A percentile compares a stretch with the other conserved stretches of the same genome.
phyloP scores from a whole-genome alignment of 53 echinoderm and acorn worm species.

The Holothuria scabra region DNA sequence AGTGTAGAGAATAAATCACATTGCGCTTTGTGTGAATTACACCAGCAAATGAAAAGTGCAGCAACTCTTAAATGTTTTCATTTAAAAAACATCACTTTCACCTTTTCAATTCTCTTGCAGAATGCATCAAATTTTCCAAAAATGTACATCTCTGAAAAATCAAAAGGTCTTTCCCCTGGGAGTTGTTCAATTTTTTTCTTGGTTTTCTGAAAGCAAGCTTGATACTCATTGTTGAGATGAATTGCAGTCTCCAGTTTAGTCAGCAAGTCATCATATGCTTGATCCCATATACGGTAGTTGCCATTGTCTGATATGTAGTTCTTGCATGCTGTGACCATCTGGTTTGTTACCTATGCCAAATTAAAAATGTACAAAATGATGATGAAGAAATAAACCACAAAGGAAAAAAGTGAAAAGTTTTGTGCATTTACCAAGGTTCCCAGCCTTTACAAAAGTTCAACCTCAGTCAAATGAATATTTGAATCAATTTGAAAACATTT shows the following conservation, averaged over 20 bases:
- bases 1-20: too few species aligned
- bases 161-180: constrained; percentile 85
- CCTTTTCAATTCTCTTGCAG: constrained; percentile 87
- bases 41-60: too few species aligned
- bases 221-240: constrained; percentile 90
- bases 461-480: too few species aligned
- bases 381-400: neutral
- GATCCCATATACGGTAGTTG: constrained; percentile 93
- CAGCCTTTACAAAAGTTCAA: neutral
- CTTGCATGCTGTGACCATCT: constrained; percentile 99
- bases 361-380: neutral
- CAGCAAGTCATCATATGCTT: constrained; percentile 71
- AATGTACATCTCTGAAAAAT: constrained; percentile 99
- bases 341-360: constrained; percentile 81
- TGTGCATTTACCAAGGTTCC: neutral
- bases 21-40: too few species aligned
- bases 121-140: constrained; percentile 99
- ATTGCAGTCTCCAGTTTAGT: constrained; percentile 73
- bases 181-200: constrained; percentile 98
- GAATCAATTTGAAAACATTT: too few species aligned
- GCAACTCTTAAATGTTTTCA: too few species aligned
- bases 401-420: neutral
- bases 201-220: constrained; percentile 86
- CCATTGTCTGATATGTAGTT: constrained; percentile 94
- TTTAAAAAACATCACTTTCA: neutral